phyloP scores from a whole-genome alignment of 2,113 vertebrate species.

The Willisornis vidua region DNA sequence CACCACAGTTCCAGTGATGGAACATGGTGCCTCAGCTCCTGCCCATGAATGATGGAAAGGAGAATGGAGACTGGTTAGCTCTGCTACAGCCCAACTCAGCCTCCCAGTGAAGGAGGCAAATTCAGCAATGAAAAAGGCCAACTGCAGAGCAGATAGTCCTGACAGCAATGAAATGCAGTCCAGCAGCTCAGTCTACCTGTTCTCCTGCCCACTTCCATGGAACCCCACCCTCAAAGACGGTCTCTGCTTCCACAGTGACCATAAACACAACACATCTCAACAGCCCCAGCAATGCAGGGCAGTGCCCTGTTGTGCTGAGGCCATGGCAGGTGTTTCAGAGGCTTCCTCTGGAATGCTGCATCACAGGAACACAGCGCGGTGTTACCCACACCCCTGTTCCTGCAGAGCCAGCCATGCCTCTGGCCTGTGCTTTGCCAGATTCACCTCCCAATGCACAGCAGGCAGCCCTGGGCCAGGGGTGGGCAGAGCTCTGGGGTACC shows the following conservation, averaged over 20 bases:
- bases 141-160: background rate
- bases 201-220: background rate
- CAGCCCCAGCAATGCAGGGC: background rate
- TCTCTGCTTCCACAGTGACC: background rate
- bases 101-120: background rate
- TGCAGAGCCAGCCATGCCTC: background rate
- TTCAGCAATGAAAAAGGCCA: background rate
- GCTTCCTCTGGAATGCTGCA: background rate
- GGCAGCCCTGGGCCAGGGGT: too few species aligned
- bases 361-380: background rate
- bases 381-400: background rate
- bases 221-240: background rate
- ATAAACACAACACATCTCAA: background rate
- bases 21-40: background rate
- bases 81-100: background rate
- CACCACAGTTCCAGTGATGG: background rate
- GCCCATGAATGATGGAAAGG: background rate
- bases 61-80: accelerated
- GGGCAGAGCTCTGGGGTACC: conserved; percentile 71
- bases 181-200: background rate
- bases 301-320: background rate
- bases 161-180: background rate
- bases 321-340: accelerated
- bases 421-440: background rate
- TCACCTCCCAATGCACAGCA: background rate